Base-by-base conservation (phyloP, 2,797 vertebrate species). In the Cryptoblepharus egeriae region DNA sequence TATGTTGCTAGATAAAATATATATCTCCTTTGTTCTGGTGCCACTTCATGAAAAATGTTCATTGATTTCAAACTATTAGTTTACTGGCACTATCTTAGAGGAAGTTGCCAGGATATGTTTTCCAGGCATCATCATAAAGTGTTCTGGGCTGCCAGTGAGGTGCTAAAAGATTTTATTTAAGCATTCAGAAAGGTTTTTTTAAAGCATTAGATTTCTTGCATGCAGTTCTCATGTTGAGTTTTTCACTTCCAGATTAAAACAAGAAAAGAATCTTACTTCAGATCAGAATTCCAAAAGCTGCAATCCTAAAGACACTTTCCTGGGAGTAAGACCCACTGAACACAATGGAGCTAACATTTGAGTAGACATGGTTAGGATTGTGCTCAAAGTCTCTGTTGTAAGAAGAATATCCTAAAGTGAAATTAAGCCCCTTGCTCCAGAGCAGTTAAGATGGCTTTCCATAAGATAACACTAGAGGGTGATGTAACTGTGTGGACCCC, bases 21-120 rank as follows among this genome's bases (percentile, higher is more conserved):
- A 32, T 1, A 4, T 0, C 0, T 60, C 24, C 52, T 35, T 37
- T 2, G 3, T 18, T 4, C 18, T 73, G 32, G 67, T 28, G 61
- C 7, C 71, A 1, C 60, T 35, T 49, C 39, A 57, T 65, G 16
- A 37, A 49, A 67, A 32, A 42, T 64, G 52, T 1, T 5, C 35
- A 39, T 70, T 69, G 13, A 16, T 79, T 24, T 75, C 12, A 49
- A 49, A 49, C 45, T 58, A 75, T n/a, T n/a, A n/a, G n/a, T n/a
- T n/a, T n/a, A n/a, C n/a, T 45, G 42, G 42, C 11, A 5, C 12
- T 49, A 10, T 45, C 67, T 8, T 71, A 7, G 37, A 58, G 20
- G 75, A 37, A 26, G 68, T 64, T 13, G 22, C 55, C 49, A 63
- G 80, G 60, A 6, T 73, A 69, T 28, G 5, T 22, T 28, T 87